Evolutionary conservation across 2,888 invertebrate species (phyloP), one percentile per base, ranked within the genome.

Genomic region (Scaptomyza caliginosa): DNA sequence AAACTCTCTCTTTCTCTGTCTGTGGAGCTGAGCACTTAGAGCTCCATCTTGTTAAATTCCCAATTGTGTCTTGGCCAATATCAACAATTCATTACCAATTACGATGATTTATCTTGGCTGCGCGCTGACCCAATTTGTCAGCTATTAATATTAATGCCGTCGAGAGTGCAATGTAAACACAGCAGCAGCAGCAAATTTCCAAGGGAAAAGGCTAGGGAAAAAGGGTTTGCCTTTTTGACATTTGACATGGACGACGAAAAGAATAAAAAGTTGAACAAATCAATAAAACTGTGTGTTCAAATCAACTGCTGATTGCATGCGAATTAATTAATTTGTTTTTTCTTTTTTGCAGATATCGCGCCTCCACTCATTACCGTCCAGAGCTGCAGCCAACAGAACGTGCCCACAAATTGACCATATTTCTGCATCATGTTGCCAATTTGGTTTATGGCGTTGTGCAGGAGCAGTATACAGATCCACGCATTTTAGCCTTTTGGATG

Each of bases 401-500:
- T 59, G 97, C 98, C 2, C 97, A 97, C 89, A 95, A 97, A 88
- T 93, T 99, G 63, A 98, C 98, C 2, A 94, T 96, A 52, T 95
- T 98, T 89, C 92, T 98, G 67, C 97, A 97, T 84, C 97, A 97
- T 90, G 97, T 98, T 43, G 96, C 98, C 8, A 95, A 95, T 84
- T 93, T 97, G 88, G 96, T 98, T 74, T 96, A 96, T 83, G 94
- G 94, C 68, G 95, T 96, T 43, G 96, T 97, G 59, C 96, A 96
- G 93, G 97, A 96, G 88, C 93, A 96, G 59, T 96, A 96, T 90
- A 94, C 95, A 66, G 97, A 97, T 89, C 96, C 96, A 0, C 95
- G 95, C 17, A 95, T 96, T 5, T 93, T 97, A 79, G 96, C 98
- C 1, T 96, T 98, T 89, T 99, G 99, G 99, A 94, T 99, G 93